Base-by-base conservation (phyloP, 2,888 invertebrate genomes). In the Pheosia tremula region DNA sequence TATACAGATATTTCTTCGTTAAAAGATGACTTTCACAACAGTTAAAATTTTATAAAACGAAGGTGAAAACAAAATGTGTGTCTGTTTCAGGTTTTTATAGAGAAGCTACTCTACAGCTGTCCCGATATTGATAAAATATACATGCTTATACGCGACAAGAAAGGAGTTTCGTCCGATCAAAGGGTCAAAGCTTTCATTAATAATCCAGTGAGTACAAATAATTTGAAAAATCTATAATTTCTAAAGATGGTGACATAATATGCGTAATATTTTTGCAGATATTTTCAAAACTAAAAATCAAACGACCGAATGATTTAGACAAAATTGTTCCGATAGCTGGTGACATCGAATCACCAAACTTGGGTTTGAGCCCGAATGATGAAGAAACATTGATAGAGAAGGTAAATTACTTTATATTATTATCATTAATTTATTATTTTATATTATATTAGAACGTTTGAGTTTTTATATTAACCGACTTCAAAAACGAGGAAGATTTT, bases 51-150 rank as follows among this genome's bases (percentile, higher is more conserved):
- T 24, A 24, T 24, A 24, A 2, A 24, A 24, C 24, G 24, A 24
- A 24, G 24, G 24, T 24, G 24, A 24, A 24, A 24, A 24, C 0
- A 24, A 24, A 24, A 24, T 24, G 24, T 24, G 24, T 24, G 24
- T 2, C 24, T 24, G 24, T 24, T 78, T 5, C 64, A 89, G 95
- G 96, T 97, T 13, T 90, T 97, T 56, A 94, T 97, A 53, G 97
- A 97, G 87, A 97, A 97, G 87, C 86, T 97, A 59, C 88, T 97
- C 13, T 94, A 96, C 75, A 95, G 96, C 68, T 96, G 97, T 85
- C 95, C 96, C 50, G 95, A 95, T 53, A 93, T 97, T 66, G 94
- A 95, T 67, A 95, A 94, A 74, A 95, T 97, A 69, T 97, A 96
- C 88, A 86, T 96, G 69, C 89, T 97, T 65, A 94, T 97, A 77